phyloP scores from a whole-genome alignment of 2,888 invertebrate genomes.

The Aleiodes testaceus region DNA sequence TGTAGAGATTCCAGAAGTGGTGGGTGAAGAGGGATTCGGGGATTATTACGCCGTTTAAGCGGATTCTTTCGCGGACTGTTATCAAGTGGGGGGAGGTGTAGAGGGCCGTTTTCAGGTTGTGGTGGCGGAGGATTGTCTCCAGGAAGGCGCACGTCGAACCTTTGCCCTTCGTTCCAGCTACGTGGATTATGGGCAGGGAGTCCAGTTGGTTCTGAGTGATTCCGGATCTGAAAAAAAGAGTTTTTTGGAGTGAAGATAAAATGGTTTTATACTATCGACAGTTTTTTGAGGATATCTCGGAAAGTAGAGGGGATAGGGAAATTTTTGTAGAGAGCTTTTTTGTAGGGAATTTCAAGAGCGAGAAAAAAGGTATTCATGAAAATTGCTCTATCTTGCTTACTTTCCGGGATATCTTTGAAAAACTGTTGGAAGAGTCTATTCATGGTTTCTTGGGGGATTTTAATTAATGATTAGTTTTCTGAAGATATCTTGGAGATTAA shows the following conservation, averaged over 20 bases:
- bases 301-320: too few relatives aligned
- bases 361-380: too few relatives aligned
- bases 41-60: slow-evolving; percentile 88
- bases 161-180: slow-evolving; percentile 98
- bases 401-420: too few relatives aligned
- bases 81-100: slow-evolving; percentile 97
- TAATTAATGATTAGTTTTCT: too few relatives aligned
- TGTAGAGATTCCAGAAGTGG: slow-evolving; percentile 89
- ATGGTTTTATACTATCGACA: too few relatives aligned
- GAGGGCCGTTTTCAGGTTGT: slow-evolving; percentile 93
- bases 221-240: slow-evolving; percentile 76
- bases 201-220: slow-evolving; percentile 80
- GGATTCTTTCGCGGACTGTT: slow-evolving; percentile 92
- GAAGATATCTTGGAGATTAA: too few relatives aligned
- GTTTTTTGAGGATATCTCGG: too few relatives aligned
- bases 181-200: slow-evolving; percentile 89
- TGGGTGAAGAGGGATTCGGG: slow-evolving; percentile 81
- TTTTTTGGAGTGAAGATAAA: not conserved
- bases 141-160: slow-evolving; percentile 95
- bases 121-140: slow-evolving; percentile 89
- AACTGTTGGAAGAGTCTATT: not conserved
- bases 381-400: too few relatives aligned
- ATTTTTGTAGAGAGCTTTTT: too few relatives aligned
- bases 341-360: too few relatives aligned
- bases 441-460: too few relatives aligned